phyloP scores from a whole-genome alignment of 2,797 vertebrate species.

The Fundulus diaphanus region DNA sequence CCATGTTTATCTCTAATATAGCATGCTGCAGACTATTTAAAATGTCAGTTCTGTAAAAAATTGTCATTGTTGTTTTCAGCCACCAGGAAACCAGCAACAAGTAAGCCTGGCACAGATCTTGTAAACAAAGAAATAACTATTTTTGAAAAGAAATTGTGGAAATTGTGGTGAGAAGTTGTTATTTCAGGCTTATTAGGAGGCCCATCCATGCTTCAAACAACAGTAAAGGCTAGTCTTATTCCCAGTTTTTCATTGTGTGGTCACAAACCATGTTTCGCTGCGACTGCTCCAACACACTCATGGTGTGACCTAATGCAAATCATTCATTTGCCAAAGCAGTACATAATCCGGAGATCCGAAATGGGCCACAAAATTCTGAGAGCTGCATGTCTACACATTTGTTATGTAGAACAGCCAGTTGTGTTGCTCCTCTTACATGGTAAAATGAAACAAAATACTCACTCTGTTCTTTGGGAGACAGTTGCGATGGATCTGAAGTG shows the following conservation, averaged over 20 bases:
- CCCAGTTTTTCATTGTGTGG: neutral
- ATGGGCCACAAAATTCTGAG: neutral
- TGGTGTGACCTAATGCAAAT: neutral
- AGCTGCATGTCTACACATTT: slow-evolving; percentile 4
- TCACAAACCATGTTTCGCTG: neutral
- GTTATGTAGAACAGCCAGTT: slow-evolving; percentile 11
- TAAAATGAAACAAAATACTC: slow-evolving; percentile 41
- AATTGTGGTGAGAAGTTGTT: no score
- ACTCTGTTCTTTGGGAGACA: slow-evolving; percentile 46
- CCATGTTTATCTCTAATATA: neutral
- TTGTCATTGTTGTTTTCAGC: no score
- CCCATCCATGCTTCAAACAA: neutral
- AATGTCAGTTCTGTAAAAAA: neutral
- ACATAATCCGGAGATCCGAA: neutral
- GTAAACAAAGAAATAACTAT: neutral
- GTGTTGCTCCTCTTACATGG: slow-evolving; percentile 37
- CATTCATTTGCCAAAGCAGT: neutral
- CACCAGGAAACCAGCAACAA: neutral
- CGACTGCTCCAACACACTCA: neutral
- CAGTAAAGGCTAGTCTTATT: neutral
- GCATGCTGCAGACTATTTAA: neutral
- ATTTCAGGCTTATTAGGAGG: no score
- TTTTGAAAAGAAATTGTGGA: neutral
- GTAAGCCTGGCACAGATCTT: neutral
- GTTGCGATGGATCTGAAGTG: slow-evolving; percentile 68